These are phyloP conservation scores for Oceanodroma leucorhoa DNA, from an alignment of 2,797 vertebrate genomes.

Conservation along the genomic window DNA sequence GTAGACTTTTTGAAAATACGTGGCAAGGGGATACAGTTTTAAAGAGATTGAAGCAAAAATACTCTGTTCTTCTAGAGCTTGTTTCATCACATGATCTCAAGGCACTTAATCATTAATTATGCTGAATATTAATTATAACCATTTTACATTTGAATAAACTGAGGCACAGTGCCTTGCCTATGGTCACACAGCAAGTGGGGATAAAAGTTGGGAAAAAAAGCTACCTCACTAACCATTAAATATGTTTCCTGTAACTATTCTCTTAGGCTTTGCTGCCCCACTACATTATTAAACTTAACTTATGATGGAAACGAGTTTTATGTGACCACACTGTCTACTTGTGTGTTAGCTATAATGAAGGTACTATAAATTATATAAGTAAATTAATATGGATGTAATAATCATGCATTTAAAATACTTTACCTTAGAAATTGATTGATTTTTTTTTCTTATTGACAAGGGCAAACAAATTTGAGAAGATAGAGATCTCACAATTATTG, in stretches of 20 bases:
- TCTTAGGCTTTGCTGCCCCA: not conserved
- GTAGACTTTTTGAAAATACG: slow-evolving; percentile 73
- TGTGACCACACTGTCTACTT: not conserved
- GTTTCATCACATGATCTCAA: slow-evolving; percentile 69
- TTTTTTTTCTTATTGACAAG: not conserved
- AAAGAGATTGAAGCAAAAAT: slow-evolving; percentile 63
- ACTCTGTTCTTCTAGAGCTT: slow-evolving; percentile 41
- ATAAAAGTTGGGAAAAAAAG: slow-evolving; percentile 6
- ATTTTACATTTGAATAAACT: slow-evolving; percentile 64
- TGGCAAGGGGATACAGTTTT: slow-evolving; percentile 64
- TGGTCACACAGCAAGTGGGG: slow-evolving; percentile 11
- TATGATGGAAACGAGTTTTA: not conserved
- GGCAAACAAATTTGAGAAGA: not conserved
- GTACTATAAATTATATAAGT: not conserved
- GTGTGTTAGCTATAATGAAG: not conserved
- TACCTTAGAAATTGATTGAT: not conserved
- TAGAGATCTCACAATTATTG: not conserved
- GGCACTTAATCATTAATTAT: slow-evolving; percentile 65
- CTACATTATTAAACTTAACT: not conserved
- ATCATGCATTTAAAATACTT: not conserved
- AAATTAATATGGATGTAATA: not conserved
- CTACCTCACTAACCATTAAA: not conserved
- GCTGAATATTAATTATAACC: slow-evolving; percentile 67
- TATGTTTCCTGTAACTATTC: not conserved
- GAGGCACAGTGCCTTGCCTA: slow-evolving; percentile 30